Conservation (phyloP, 2,888 invertebrate genomes). For the Caenorhabditis wallacei region DNA sequence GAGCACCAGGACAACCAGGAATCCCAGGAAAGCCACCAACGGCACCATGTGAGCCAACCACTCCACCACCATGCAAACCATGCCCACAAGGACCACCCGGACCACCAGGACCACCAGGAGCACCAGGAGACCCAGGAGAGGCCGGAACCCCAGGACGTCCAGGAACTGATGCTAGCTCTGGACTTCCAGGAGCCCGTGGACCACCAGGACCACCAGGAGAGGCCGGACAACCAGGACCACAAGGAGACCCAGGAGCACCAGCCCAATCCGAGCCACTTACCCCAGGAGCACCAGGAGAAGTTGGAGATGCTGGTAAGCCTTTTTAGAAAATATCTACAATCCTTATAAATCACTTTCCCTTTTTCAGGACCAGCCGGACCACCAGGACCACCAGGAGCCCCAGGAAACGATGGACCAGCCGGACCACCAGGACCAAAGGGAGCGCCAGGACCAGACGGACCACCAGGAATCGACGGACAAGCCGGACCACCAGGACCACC, state of each 20-base stretch:
- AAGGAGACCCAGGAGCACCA: conserved; percentile 73
- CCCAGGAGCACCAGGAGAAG: conserved; percentile 79
- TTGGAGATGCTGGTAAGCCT: conserved; percentile 69
- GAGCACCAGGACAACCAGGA: conserved; percentile 77
- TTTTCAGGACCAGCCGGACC: conserved; percentile 74
- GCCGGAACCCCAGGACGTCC: conserved; percentile 77
- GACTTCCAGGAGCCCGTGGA: conserved; percentile 77
- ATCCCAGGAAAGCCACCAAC: conserved; percentile 72
- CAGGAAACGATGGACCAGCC: conserved; percentile 79
- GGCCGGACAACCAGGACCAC: conserved; percentile 73
- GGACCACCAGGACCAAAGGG: conserved; percentile 73
- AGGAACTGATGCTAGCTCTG: conserved; percentile 74
- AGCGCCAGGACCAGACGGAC: conserved; percentile 67
- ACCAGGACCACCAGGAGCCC: conserved; percentile 76
- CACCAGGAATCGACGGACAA: conserved; percentile 75
- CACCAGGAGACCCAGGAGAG: conserved; percentile 80
- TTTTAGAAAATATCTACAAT: background rate
- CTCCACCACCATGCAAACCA: conserved; percentile 77
- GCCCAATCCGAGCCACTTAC: conserved; percentile 75
- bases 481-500: conserved; percentile 77
- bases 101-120: conserved; percentile 79
- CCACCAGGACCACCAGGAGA: conserved; percentile 72
- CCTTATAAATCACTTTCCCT: conserved; percentile 1
- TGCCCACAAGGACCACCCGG: conserved; percentile 76
- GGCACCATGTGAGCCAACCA: conserved; percentile 75